Conservation (phyloP, 2,113 vertebrate genomes). For the Halichoeres trimaculatus region DNA sequence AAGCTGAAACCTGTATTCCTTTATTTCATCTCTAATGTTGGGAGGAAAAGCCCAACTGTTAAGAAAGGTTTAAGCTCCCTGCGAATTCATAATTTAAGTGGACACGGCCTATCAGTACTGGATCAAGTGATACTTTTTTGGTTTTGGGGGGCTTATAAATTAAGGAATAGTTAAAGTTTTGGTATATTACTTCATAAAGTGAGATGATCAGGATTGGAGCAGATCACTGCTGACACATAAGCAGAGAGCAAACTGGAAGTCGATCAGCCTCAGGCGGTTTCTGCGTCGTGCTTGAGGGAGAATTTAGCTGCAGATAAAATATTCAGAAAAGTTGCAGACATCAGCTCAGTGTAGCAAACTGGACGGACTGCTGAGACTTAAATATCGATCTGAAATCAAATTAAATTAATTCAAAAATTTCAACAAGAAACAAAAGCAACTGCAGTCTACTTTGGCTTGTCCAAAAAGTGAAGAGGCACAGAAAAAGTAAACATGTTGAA, state of each 20-base stretch:
- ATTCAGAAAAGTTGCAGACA: slow-evolving; percentile 54
- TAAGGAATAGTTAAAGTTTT: slow-evolving; percentile 50
- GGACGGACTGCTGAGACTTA: slow-evolving; percentile 75
- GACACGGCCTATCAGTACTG: slow-evolving; percentile 43
- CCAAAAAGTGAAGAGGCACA: slow-evolving; percentile 83
- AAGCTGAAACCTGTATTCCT: slow-evolving; percentile 49
- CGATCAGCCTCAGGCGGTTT: slow-evolving; percentile 44
- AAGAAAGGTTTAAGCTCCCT: slow-evolving; percentile 27
- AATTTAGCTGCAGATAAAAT: slow-evolving; percentile 55
- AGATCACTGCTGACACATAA: slow-evolving; percentile 59
- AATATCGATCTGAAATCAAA: slow-evolving; percentile 69
- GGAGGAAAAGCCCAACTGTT: too few species aligned
- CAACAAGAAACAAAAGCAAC: slow-evolving; percentile 66
- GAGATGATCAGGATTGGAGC: slow-evolving; percentile 14
- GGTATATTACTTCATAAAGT: slow-evolving; percentile 52
- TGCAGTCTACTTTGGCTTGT: slow-evolving; percentile 87
- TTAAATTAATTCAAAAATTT: slow-evolving; percentile 50
- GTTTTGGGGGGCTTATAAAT: slow-evolving; percentile 49
- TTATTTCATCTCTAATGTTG: slow-evolving; percentile 35
- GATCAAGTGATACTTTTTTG: slow-evolving; percentile 56
- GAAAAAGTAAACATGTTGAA: slow-evolving; percentile 74
- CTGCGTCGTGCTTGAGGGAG: slow-evolving; percentile 37
- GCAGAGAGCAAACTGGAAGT: slow-evolving; percentile 64
- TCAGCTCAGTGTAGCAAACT: slow-evolving; percentile 68
- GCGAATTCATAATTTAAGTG: slow-evolving; percentile 26